Evolutionary conservation across 2,113 vertebrate genomes (phyloP), one percentile per base, ranked within the genome.

Genomic region (Oenanthe oenanthe): DNA sequence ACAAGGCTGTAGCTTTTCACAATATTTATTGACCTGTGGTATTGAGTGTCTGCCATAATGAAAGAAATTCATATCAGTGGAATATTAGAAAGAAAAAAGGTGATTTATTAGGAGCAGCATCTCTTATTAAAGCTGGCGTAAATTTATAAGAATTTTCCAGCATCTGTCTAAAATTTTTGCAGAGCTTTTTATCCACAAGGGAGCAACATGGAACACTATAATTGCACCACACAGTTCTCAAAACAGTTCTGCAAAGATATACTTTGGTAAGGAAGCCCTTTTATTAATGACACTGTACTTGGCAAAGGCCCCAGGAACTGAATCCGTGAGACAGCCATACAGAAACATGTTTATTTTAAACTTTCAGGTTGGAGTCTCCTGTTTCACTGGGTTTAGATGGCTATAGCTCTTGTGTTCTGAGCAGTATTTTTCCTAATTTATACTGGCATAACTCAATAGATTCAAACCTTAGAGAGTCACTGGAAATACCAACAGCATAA

Each of bases 341-440:
- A 93, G 70, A 93, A 92, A 71, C 57, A 48, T 51, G 73, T 90
- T 92, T 91, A 72, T 86, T 80, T 88, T 78, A 88, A 93, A 92
- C 75, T 93, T 93, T 10, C 45, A 56, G 29, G 60, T 50, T 70
- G 25, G 45, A 97, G 68, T 83, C 60, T 95, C 57, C 24, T 72
- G 29, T 95, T 95, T 79, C 87, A 48, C 77, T 61, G 36, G 20
- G 56, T 13, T 92, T 94, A 71, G 24, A 17, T 25, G 21, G 28
- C 16, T 83, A 56, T 42, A 91, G 78, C 9, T 85, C 51, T 48
- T 75, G 45, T 63, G 57, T 77, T 20, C 36, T 58, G 53, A 86
- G 51, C 48, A 87, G 50, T 82, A 81, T 63, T 88, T 68, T 62
- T 92, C 50, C 51, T 56, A 70, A 82, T 73, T 91, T 81, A 54